Percentiles rank a stretch among this genome's conserved stretches.
Evolutionary conservation across 2,888 invertebrate species (phyloP).

Genomic region (Noctua pronuba): DNA sequence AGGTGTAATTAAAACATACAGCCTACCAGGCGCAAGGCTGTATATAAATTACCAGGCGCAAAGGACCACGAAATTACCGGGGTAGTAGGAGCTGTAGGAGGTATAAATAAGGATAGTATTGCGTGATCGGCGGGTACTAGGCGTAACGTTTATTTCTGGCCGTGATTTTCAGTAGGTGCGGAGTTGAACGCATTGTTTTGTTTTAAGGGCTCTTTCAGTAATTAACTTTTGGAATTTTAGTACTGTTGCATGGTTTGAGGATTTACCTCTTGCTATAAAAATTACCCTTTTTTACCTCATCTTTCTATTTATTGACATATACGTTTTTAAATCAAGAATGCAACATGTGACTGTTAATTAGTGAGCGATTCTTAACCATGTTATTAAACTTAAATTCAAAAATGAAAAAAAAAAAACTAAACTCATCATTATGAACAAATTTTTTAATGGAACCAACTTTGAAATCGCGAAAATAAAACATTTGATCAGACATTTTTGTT

Average conservation of each 20-base stretch:
- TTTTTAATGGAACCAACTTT: not conserved
- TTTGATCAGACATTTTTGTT: not conserved
- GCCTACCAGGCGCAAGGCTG: slow-evolving; percentile 46
- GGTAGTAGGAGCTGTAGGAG: slow-evolving; percentile 54
- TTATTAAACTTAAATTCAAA: no score
- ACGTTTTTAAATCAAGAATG: not conserved
- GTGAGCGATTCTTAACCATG: not conserved
- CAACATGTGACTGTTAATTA: not conserved
- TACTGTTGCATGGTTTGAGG: slow-evolving; percentile 8
- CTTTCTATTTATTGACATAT: not conserved
- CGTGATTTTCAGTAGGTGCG: slow-evolving; percentile 60
- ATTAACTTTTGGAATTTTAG: slow-evolving; percentile 28
- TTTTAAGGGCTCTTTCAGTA: slow-evolving; percentile 41
- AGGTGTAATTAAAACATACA: slow-evolving; percentile 37
- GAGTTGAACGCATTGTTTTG: slow-evolving; percentile 39
- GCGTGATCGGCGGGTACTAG: slow-evolving; percentile 60
- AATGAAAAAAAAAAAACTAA: no score
- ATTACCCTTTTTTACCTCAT: not conserved
- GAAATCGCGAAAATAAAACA: not conserved
- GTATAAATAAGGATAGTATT: slow-evolving; percentile 62
- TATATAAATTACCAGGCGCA: slow-evolving; percentile 64
- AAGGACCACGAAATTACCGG: slow-evolving; percentile 59
- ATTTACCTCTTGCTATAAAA: not conserved
- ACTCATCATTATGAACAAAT: not conserved
- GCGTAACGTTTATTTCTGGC: slow-evolving; percentile 59